Evolutionary conservation across 2,113 vertebrate genomes (phyloP), one percentile per base, ranked within the genome.

Genomic region (Passer domesticus): DNA sequence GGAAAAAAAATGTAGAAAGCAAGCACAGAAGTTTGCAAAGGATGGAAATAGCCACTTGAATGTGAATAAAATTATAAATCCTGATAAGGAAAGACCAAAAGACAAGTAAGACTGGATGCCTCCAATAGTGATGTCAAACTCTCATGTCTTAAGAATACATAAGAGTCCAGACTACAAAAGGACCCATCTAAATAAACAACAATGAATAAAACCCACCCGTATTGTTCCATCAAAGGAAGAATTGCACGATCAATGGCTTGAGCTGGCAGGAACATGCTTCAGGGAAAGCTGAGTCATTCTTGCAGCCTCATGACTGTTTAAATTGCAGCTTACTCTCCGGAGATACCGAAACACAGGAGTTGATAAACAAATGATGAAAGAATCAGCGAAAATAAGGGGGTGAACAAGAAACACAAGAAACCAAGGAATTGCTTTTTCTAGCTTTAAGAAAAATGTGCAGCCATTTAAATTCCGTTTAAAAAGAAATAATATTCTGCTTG

Each of bases 211-310:
- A 47, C 20, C 6, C 5, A 13, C 37, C 3, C n/a, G 84, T 87
- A 85, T 76, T 91, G 74, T 96, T 95, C 70, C 67, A 80, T 92
- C 89, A 92, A 95, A 97, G 63, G 74, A 43, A 95, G 92, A 58
- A 77, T 27, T 69, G 37, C 21, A 53, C 0, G 20, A 92, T 83
- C 93, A 80, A 85, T 77, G 72, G 11, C 78, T 94, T 58, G 17
- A 87, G 37, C 75, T 66, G 70, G 20, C 79, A 90, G 58, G 70
- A 95, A 80, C 37, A 53, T 2, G 24, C 55, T 91, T 75, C 70
- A 80, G 75, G 91, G 82, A 95, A 91, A 94, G 91, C 91, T 97
- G 94, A 97, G 84, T 96, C 96, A 96, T 60, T 83, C 66, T 53
- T 90, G 13, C 33, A 79, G 55, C 11, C 33, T 15, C 46, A 56